Base-by-base conservation (phyloP, 2,113 vertebrate species). In the Catagonus wagneri region DNA sequence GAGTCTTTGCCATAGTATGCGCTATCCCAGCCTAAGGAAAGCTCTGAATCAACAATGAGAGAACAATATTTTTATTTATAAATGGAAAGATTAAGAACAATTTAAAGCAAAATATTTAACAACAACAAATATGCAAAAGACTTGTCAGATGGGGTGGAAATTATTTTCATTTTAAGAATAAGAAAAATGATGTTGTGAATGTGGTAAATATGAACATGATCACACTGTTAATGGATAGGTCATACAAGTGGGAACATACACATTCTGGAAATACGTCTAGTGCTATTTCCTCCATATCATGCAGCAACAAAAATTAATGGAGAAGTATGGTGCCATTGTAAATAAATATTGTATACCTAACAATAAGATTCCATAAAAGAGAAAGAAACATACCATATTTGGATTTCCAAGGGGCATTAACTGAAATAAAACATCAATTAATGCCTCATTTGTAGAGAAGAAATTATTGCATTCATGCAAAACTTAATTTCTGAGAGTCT, bases 341-440 rank as follows among this genome's bases (percentile, higher is more conserved):
- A 88, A 89, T 69, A 79, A 79, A 72, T 7, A 94, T 61, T 81
- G 56, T 29, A 56, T n/a, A 80, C 14, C 25, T 79, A 50, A 60
- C 63, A 86, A 16, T 79, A 61, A 87, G 27, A 65, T 9, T 85
- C 91, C 50, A 79, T 83, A 84, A 75, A 75, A 60, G 25, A 93
- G 75, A 88, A 68, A 93, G 36, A 89, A 95, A 83, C n/a, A 61
- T 65, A 88, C 14, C 27, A 68, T 91, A 16, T 83, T 90, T 96
- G 60, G 63, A 78, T 95, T 96, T 93, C 83, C 60, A 94, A 87
- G 19, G 54, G 22, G 29, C 10, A 63, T 39, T 87, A 71, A 56
- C 44, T 87, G 34, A 72, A 92, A 85, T 71, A 81, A 96, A 89
- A 93, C 74, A 97, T 58, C 63, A 85, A 68, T 71, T 92, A 86